Percentiles rank a stretch among this genome's conserved stretches.
phyloP scores from a whole-genome alignment of 2,113 vertebrate species.

The Gopherus evgoodei region DNA sequence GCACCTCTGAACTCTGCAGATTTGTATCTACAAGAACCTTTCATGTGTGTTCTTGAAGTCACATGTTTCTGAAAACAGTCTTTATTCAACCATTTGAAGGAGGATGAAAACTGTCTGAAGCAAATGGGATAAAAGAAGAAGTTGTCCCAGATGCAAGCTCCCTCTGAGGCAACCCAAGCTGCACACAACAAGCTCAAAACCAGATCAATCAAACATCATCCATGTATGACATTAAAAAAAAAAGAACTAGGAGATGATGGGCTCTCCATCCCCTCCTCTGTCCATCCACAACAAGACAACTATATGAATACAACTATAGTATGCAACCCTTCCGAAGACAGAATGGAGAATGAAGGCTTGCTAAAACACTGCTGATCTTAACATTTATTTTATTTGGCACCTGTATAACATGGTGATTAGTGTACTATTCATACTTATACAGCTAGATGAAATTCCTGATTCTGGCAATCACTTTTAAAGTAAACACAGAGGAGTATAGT shows the following conservation, averaged over 20 bases:
- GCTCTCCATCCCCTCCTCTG: neutral
- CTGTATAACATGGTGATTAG: neutral
- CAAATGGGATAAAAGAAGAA: neutral
- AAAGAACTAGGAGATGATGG: neutral
- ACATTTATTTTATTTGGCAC: neutral
- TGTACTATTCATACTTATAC: neutral
- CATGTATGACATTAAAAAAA: neutral
- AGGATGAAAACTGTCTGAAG: neutral
- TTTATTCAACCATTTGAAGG: neutral
- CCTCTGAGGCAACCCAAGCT: neutral
- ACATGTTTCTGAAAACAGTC: neutral
- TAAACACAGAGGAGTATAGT: neutral
- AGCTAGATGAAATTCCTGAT: neutral
- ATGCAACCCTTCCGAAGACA: neutral
- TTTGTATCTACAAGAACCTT: neutral
- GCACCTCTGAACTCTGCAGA: neutral
- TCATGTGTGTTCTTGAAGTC: neutral
- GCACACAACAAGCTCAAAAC: neutral
- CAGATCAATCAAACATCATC: neutral
- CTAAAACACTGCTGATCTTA: conserved; percentile 8
- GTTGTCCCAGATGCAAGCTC: neutral
- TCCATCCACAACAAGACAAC: neutral
- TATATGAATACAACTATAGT: neutral
- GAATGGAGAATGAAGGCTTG: neutral
- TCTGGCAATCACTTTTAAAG: neutral